phyloP scores from a whole-genome alignment of 2,797 vertebrate species.

The Austrolebias charrua region DNA sequence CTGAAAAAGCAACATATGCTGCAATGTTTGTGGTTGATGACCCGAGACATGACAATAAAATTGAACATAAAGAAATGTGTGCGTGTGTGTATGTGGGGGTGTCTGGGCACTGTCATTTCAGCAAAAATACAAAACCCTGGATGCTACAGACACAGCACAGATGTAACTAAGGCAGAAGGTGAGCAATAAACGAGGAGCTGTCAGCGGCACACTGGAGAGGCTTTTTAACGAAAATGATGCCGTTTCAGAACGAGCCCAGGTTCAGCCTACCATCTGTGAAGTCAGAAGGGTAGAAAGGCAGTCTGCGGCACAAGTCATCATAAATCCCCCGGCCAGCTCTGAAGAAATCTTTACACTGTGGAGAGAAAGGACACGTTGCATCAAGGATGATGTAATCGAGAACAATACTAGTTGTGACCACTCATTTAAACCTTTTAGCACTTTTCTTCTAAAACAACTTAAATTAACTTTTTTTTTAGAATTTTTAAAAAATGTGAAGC shows the following conservation, averaged over 20 bases:
- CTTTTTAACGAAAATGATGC: constrained; percentile 62
- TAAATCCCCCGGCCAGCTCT: constrained; percentile 89
- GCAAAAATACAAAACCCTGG: not conserved
- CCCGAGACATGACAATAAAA: constrained; percentile 34
- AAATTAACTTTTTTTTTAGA: not conserved
- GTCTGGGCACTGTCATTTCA: constrained; percentile 35
- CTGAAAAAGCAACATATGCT: not conserved
- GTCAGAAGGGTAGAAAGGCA: constrained; percentile 90
- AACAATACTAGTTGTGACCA: too few relatives aligned
- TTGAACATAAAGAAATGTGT: constrained; percentile 29
- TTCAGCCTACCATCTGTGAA: constrained; percentile 83
- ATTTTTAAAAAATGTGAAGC: not conserved
- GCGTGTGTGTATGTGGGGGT: constrained; percentile 7
- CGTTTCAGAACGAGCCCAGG: constrained; percentile 46
- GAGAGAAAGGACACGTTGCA: constrained; percentile 35
- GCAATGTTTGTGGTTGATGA: constrained; percentile 28
- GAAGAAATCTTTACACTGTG: constrained; percentile 85
- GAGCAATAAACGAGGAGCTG: constrained; percentile 60
- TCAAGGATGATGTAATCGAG: not conserved
- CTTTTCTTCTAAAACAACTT: too few relatives aligned
- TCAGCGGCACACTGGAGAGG: constrained; percentile 36
- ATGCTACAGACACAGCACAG: constrained; percentile 18
- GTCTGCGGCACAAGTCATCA: constrained; percentile 88
- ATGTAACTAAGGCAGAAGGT: constrained; percentile 49
- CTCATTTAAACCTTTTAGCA: too few relatives aligned